These are phyloP conservation scores for Orchestia grillus DNA, from an alignment of 1,140 invertebrate species.

Conservation along the genomic window DNA sequence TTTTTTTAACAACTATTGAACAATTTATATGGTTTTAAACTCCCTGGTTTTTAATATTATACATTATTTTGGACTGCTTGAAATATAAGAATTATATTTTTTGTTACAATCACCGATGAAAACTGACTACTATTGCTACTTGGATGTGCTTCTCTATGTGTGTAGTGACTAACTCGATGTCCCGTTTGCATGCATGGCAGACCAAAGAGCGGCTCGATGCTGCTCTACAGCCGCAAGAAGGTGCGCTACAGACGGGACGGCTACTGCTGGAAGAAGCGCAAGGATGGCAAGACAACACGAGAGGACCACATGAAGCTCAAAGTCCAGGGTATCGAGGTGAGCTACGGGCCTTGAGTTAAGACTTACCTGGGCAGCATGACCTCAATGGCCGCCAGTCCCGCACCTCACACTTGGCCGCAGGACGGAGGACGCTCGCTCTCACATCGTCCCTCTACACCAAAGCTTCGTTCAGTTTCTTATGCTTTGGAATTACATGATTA, in stretches of 20 bases:
- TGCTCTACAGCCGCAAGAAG: conserved; percentile 95
- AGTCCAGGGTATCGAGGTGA: conserved; percentile 94
- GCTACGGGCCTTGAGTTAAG: conserved; percentile 63
- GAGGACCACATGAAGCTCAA: conserved; percentile 99
- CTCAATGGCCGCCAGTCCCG: not conserved
- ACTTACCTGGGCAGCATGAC: not conserved
- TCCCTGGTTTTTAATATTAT: not conserved
- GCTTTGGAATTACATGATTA: not conserved
- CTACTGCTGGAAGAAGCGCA: conserved; percentile 98
- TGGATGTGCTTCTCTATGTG: not conserved
- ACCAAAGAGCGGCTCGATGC: conserved; percentile 96
- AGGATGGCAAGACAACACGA: conserved; percentile 96
- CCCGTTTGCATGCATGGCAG: conserved; percentile 74
- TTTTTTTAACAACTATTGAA: not conserved
- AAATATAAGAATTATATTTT: not conserved
- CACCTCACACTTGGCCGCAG: not conserved
- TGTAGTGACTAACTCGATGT: not conserved
- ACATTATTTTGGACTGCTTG: too few relatives aligned
- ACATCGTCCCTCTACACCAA: not conserved
- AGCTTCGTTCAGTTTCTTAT: not conserved
- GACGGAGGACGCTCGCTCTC: not conserved
- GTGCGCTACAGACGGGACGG: conserved; percentile 96
- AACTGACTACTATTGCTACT: not conserved
- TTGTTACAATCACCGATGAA: not conserved
- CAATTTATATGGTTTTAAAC: not conserved